Percentiles rank a stretch among this genome's conserved stretches.
Conservation (phyloP, 1,140 invertebrate genomes). For the Oedothorax gibbosus region DNA sequence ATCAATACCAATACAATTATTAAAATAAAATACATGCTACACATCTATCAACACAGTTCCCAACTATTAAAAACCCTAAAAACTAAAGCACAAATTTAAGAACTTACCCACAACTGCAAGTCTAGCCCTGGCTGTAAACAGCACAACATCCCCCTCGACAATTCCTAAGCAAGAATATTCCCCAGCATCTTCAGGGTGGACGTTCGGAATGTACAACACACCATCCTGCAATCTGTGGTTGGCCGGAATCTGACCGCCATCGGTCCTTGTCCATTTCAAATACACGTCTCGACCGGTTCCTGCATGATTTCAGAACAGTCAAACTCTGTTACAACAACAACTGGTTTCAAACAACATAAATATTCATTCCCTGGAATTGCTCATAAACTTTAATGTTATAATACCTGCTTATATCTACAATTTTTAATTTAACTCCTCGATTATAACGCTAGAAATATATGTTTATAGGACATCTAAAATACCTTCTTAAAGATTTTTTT, state of each 20-base stretch:
- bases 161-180: slow-evolving; percentile 81
- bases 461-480: no score
- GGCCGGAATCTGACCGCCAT: slow-evolving; percentile 73
- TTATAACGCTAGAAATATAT: no score
- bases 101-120: slow-evolving; percentile 74
- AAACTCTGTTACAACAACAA: not conserved
- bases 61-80: slow-evolving; percentile 9
- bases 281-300: slow-evolving; percentile 64
- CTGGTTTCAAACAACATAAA: not conserved
- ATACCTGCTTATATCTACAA: no score
- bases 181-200: slow-evolving; percentile 78
- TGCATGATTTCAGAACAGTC: not conserved
- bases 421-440: no score
- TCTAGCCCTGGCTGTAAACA: slow-evolving; percentile 70
- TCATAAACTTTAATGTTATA: no score
- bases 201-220: slow-evolving; percentile 75
- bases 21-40: no score
- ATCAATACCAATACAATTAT: no score
- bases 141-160: slow-evolving; percentile 68
- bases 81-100: not conserved
- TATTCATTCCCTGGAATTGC: not conserved
- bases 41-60: no score
- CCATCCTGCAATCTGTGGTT: slow-evolving; percentile 74
- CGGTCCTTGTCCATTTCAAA: slow-evolving; percentile 76
- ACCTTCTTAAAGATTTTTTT: no score